Evolutionary conservation across 1,140 invertebrate species (phyloP).

Genomic region (Drosophila guanche): DNA sequence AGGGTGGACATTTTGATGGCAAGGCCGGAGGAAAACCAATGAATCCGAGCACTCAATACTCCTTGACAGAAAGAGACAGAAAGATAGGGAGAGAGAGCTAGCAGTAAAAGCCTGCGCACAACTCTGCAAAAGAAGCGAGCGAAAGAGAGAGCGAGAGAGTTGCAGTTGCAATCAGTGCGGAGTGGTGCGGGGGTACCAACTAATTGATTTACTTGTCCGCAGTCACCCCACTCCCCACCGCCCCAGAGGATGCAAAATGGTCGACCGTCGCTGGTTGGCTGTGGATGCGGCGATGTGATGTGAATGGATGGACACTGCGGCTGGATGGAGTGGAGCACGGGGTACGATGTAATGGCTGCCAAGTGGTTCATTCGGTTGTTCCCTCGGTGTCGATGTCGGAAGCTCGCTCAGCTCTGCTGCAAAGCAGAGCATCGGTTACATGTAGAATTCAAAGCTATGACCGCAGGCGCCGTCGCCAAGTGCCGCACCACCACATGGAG

Average conservation of each 20-base stretch:
- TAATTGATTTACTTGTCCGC: conserved; percentile 69
- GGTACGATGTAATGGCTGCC: conserved; percentile 57
- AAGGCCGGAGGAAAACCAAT: conserved; percentile 49
- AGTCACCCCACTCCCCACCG: conserved; percentile 1
- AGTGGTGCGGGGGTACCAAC: conserved; percentile 31
- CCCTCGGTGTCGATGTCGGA: neutral
- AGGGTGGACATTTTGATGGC: conserved; percentile 40
- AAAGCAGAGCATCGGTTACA: too few relatives aligned
- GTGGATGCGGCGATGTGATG: neutral
- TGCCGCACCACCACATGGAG: neutral
- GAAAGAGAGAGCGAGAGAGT: conserved; percentile 11
- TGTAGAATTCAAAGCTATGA: too few relatives aligned
- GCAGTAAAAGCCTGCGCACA: conserved; percentile 25
- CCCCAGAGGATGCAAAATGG: conserved; percentile 7
- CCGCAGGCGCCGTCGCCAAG: too few relatives aligned
- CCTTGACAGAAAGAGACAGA: neutral
- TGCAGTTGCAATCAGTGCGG: conserved; percentile 28
- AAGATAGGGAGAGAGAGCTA: conserved; percentile 6
- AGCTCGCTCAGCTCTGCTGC: neutral
- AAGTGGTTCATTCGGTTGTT: conserved; percentile 3
- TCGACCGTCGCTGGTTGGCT: conserved; percentile 41
- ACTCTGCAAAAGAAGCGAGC: conserved; percentile 9
- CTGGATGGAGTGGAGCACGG: conserved; percentile 32
- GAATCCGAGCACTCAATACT: conserved; percentile 38
- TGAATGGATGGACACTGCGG: conserved; percentile 1